Evolutionary conservation across 2,888 invertebrate genomes (phyloP), one percentile per base, ranked within the genome.

Genomic region (Luperina nickerlii): DNA sequence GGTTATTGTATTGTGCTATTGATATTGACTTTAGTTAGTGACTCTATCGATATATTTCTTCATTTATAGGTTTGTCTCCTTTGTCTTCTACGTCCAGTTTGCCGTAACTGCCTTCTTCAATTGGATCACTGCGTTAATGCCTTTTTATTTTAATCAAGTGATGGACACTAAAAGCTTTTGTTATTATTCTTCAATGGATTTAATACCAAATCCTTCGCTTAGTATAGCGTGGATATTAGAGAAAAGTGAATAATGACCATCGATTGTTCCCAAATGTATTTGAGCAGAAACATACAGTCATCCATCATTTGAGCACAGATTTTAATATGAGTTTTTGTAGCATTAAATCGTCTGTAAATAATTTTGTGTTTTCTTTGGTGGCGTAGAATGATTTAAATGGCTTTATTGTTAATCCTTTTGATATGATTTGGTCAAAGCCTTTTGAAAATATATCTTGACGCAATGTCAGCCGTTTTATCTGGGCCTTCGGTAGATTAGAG

Each of bases 211-310:
- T 76, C 15, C 66, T 48, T 65, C 38, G 68, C 32, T 70, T 75
- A 54, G 38, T 71, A 69, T 66, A 79, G 42, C 70, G 78, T 76
- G 32, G 66, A 75, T 81, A 65, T 79, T 65, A 66, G 54, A 72
- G 70, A 73, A 70, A 83, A 80, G 87, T 86, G 80, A 88, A 80
- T 82, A 80, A 88, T 88, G 76, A 78, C 67, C 60, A 48, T 65
- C 72, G 76, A 80, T 86, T 79, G 73, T 83, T 83, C 74, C 71
- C 66, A 63, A 76, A 78, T 74, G 73, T 76, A 81, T 83, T 83
- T 72, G 32, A 73, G 69, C 57, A 68, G 75, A 76, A 80, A 73
- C 70, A 70, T 63, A 66, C 38, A 75, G 51, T 72, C 54, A 68
- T 82, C 74, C 51, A 85, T 81, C 62, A 78, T 76, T 82, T 68